Evolutionary conservation across 2,797 vertebrate species (phyloP).

Genomic region (Phylloscopus collybita): DNA sequence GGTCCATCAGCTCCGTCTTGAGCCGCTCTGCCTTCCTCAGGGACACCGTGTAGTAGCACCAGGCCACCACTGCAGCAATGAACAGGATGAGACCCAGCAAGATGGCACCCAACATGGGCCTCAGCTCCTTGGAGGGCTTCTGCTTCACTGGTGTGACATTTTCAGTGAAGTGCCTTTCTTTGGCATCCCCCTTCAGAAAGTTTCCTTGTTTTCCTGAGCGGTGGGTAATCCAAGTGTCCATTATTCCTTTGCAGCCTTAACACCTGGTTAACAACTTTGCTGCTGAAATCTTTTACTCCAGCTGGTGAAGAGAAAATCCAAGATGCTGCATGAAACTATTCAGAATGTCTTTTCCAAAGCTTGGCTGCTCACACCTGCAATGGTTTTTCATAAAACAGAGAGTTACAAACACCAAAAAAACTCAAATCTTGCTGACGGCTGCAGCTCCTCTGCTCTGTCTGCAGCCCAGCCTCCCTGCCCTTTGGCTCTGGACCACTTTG

Average conservation of each 20-base stretch:
- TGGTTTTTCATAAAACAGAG: not conserved
- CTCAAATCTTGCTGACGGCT: rapidly evolving
- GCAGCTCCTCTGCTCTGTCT: rapidly evolving
- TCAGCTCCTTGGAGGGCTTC: slow-evolving; percentile 82
- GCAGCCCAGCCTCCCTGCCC: not conserved
- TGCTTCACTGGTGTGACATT: not conserved
- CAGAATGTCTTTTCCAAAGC: not conserved
- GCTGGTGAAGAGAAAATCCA: not conserved
- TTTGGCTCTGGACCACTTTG: not conserved
- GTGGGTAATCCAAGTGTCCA: not conserved
- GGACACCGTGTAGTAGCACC: slow-evolving; percentile 93
- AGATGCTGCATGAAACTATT: not conserved
- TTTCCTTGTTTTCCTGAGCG: rapidly evolving
- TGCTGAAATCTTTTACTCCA: not conserved
- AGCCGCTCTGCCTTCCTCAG: slow-evolving; percentile 90
- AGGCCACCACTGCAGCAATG: slow-evolving; percentile 60
- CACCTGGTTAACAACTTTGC: not conserved
- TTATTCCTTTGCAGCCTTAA: not conserved
- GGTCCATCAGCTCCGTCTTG: slow-evolving; percentile 88
- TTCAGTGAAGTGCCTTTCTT: rapidly evolving
- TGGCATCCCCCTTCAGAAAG: rapidly evolving
- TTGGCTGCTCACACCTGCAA: not conserved
- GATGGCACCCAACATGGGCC: not conserved
- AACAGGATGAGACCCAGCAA: not conserved
- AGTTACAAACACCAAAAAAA: not conserved